Conservation (phyloP, 2,113 vertebrate species). For the Platycercus adscitus region DNA sequence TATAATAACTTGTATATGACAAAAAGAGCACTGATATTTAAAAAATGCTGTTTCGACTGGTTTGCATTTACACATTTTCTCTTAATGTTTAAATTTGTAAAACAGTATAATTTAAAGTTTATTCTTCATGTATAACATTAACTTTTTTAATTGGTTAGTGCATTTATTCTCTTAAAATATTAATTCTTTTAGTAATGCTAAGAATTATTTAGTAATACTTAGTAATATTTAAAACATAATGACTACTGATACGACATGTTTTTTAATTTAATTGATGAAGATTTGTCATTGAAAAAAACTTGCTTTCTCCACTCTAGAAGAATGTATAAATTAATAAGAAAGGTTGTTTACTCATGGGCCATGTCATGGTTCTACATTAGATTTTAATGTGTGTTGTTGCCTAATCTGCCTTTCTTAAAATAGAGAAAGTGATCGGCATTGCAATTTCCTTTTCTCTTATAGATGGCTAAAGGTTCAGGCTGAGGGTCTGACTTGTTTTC, state of each 20-base stretch:
- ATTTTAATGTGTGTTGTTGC: background rate
- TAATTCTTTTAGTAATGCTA: background rate
- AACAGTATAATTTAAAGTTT: background rate
- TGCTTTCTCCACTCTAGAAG: background rate
- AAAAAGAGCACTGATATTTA: background rate
- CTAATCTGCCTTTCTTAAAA: background rate
- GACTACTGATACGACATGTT: background rate
- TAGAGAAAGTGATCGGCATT: background rate
- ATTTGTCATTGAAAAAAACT: background rate
- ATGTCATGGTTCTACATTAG: background rate
- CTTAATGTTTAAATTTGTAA: background rate
- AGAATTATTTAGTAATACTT: background rate
- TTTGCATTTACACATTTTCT: background rate
- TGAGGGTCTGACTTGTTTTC: background rate
- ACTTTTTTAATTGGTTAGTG: background rate
- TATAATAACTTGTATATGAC: background rate
- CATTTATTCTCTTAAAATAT: background rate
- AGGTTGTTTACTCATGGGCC: background rate
- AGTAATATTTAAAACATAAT: background rate
- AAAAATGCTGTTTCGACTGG: background rate
- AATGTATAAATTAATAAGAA: background rate
- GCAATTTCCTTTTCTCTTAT: background rate
- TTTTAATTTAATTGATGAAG: background rate
- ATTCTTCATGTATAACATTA: background rate
- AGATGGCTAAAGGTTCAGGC: background rate